Conservation (phyloP, 2,888 invertebrate genomes). For the Pyrrhopygopsis socrates region DNA sequence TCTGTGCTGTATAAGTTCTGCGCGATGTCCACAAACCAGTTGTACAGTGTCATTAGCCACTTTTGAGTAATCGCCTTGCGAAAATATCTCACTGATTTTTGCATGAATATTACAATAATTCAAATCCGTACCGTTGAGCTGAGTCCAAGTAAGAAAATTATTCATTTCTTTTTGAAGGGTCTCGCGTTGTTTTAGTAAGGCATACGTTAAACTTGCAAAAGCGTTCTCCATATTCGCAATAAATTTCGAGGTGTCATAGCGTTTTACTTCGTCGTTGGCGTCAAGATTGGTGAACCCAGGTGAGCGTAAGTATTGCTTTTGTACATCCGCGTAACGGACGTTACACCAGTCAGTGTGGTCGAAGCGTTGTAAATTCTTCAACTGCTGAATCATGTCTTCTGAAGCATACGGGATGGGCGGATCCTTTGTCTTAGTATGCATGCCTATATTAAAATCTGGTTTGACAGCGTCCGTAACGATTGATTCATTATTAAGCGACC, state of each 20-base stretch:
- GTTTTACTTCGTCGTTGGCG: conserved; percentile 2
- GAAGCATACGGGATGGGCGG: no score
- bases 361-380: no score
- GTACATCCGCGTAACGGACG: no score
- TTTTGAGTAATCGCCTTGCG: neutral
- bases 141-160: conserved; percentile 9
- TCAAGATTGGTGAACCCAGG: neutral
- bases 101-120: neutral
- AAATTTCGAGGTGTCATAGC: conserved; percentile 4
- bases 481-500: no score
- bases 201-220: conserved; percentile 22
- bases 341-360: no score
- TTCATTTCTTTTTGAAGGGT: conserved; percentile 23
- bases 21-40: conserved; percentile 5
- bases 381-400: no score
- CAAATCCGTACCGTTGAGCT: neutral
- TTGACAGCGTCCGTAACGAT: no score
- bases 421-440: no score
- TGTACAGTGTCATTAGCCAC: conserved; percentile 4
- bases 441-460: no score
- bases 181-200: conserved; percentile 5
- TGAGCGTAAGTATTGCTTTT: no score
- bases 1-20: neutral
- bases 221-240: conserved; percentile 2
- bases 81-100: conserved; percentile 20